Evolutionary conservation across 2,888 invertebrate genomes (phyloP).

Genomic region (Brenthis hecate): DNA sequence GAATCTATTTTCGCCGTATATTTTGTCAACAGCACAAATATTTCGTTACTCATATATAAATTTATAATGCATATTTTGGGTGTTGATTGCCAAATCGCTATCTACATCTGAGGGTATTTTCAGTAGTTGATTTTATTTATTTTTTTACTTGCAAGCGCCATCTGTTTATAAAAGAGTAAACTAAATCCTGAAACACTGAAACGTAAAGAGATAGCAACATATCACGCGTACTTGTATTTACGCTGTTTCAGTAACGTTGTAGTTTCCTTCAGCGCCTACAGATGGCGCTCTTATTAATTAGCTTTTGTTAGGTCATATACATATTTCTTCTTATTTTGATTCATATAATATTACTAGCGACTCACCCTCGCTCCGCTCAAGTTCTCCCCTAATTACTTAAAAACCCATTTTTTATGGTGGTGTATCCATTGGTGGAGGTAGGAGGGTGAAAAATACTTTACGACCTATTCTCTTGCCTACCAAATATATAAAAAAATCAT

Average conservation of each 20-base stretch:
- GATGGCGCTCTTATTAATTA: slow-evolving; percentile 24
- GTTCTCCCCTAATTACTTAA: neutral
- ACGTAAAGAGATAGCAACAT: neutral
- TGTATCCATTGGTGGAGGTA: too few species aligned
- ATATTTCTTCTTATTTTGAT: neutral
- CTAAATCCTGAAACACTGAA: slow-evolving; percentile 5
- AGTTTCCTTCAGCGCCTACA: slow-evolving; percentile 20
- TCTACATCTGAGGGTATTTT: slow-evolving; percentile 43
- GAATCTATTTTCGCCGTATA: slow-evolving; percentile 17
- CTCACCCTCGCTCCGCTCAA: too few species aligned
- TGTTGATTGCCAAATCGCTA: slow-evolving; percentile 48
- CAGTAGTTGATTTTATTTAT: slow-evolving; percentile 33
- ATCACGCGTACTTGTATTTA: too few species aligned
- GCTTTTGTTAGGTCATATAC: neutral
- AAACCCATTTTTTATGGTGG: too few species aligned
- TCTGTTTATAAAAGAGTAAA: slow-evolving; percentile 5
- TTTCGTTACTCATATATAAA: slow-evolving; percentile 41
- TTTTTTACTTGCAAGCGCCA: slow-evolving; percentile 22
- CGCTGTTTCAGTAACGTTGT: neutral
- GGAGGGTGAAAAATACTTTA: too few species aligned
- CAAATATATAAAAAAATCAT: too few species aligned
- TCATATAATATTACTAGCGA: neutral
- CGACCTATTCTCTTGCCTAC: too few species aligned
- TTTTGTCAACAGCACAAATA: slow-evolving; percentile 31
- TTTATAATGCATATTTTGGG: slow-evolving; percentile 35